Evolutionary conservation across 2,888 invertebrate species (phyloP), one percentile per base, ranked within the genome.

Genomic region (Hybos culiciformis): DNA sequence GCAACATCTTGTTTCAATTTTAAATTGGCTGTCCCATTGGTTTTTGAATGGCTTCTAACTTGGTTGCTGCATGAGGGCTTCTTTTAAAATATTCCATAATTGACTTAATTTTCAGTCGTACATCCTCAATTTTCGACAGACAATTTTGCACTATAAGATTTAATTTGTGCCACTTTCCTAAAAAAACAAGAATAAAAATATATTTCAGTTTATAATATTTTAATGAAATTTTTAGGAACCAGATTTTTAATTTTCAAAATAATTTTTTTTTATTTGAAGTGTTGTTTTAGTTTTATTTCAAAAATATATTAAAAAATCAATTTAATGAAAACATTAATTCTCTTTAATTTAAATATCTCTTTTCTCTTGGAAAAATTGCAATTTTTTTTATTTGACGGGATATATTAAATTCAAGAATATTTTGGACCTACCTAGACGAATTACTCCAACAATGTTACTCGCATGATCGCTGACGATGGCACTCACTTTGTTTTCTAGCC

Each of bases 1-100:
- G 33, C 31, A 1, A 53, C 52, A 42, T 54, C 52, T 40, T 49
- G 52, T 44, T 55, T 55, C 4, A 57, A 45, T 51, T 56, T 54
- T 37, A 54, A 42, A 7, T 17, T 11, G 49, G 44, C 12, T 47
- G 11, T 37, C 36, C 23, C 51, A 53, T 49, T 45, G 54, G 52
- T 26, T 44, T 20, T 44, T 56, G 54, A 7, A 48, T 38, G 3
- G 26, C 33, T 48, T 46, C 49, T 11, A 57, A 41, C 48, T 53
- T 56, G 40, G 49, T 45, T 15, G 41, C 33, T 14, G 54, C 53
- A 18, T 46, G 12, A 31, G 46, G 48, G 42, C 53, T 55, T 36
- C 54, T 52, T 38, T 53, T 54, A 33, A 55, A 55, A 49, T 53
- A 50, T 21, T 48, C 50, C n/a, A 51, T 50, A 33, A 52, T 31